phyloP scores from a whole-genome alignment of 2,888 invertebrate genomes.

The Glomeris marginata region DNA sequence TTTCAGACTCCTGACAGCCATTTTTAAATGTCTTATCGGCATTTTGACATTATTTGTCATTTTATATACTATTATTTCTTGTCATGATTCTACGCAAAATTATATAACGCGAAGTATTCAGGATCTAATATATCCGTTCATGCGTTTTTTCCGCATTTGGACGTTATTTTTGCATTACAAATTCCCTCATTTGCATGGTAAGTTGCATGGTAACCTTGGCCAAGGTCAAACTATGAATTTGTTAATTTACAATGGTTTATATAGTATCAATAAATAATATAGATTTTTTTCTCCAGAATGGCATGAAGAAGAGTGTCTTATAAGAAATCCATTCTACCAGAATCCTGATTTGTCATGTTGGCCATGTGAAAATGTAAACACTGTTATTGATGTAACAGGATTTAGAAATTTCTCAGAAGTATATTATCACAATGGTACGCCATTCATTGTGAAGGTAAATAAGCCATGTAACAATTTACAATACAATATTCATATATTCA shows the following conservation, averaged over 20 bases:
- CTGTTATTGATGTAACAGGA: constrained; percentile 48
- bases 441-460: constrained; percentile 39
- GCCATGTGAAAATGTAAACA: constrained; percentile 57
- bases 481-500: too few relatives aligned
- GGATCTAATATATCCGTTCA: constrained; percentile 63
- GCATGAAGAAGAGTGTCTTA: constrained; percentile 69
- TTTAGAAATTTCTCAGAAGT: constrained; percentile 38
- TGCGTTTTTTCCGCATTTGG: constrained; percentile 52
- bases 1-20: too few relatives aligned
- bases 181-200: constrained; percentile 59
- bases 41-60: too few relatives aligned
- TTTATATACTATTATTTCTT: constrained; percentile 21
- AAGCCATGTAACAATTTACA: background rate
- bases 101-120: constrained; percentile 55
- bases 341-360: constrained; percentile 70
- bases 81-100: constrained; percentile 48
- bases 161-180: constrained; percentile 58
- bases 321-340: constrained; percentile 69
- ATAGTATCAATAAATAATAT: background rate
- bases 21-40: too few relatives aligned
- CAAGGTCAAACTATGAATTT: background rate
- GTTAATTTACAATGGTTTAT: background rate
- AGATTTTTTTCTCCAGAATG: constrained; percentile 38
- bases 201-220: constrained; percentile 17
- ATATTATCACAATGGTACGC: constrained; percentile 38